Evolutionary conservation across 1,140 invertebrate species (phyloP).

Genomic region (Coelopa frigida): DNA sequence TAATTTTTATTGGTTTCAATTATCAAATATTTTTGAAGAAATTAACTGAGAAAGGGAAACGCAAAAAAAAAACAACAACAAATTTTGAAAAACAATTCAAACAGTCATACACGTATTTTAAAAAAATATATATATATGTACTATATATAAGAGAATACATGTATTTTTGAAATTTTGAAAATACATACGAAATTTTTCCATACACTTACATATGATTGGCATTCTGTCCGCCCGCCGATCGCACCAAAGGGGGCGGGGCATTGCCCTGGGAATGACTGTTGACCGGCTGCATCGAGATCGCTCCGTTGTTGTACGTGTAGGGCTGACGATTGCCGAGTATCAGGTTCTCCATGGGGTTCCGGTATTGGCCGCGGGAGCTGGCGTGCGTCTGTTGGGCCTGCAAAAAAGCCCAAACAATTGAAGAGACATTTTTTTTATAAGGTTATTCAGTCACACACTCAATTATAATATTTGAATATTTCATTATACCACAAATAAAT

Average conservation of each 20-base stretch:
- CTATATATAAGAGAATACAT: slow-evolving; percentile 12
- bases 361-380: slow-evolving; percentile 32
- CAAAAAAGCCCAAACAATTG: slow-evolving; percentile 4
- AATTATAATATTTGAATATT: too few species aligned
- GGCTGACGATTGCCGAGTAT: slow-evolving; percentile 34
- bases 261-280: slow-evolving; percentile 31
- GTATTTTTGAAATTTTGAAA: slow-evolving; percentile 1
- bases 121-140: slow-evolving; percentile 12
- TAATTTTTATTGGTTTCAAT: too few species aligned
- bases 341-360: slow-evolving; percentile 38
- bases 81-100: slow-evolving; percentile 23
- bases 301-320: slow-evolving; percentile 31
- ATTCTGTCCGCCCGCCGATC: slow-evolving; percentile 37
- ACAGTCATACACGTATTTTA: slow-evolving; percentile 9
- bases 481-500: too few species aligned
- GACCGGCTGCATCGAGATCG: slow-evolving; percentile 42
- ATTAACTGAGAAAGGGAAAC: slow-evolving; percentile 1
- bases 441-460: not conserved
- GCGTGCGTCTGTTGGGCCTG: slow-evolving; percentile 35
- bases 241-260: slow-evolving; percentile 37
- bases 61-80: slow-evolving; percentile 14
- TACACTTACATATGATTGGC: slow-evolving; percentile 32
- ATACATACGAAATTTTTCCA: not conserved
- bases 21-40: too few species aligned
- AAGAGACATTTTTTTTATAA: slow-evolving; percentile 4